Evolutionary conservation across 2,113 vertebrate species (phyloP).

Genomic region (Hydropotes inermis): DNA sequence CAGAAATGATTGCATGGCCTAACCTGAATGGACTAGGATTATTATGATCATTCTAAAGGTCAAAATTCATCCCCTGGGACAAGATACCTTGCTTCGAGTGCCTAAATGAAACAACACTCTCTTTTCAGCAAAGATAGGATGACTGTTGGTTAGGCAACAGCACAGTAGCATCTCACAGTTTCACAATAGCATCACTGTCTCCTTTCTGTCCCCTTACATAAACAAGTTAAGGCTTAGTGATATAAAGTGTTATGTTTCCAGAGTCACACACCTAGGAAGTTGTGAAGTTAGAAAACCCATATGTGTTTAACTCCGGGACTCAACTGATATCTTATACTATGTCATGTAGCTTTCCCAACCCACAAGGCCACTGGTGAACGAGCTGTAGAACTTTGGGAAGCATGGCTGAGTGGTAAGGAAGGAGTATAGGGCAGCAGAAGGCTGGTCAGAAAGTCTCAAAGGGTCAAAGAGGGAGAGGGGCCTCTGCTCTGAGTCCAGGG

Average conservation of each 20-base stretch:
- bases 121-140: background rate
- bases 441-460: background rate
- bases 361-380: background rate
- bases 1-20: background rate
- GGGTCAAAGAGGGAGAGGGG: background rate
- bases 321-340: background rate
- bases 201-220: background rate
- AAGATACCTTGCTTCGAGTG: background rate
- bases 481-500: background rate
- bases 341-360: background rate
- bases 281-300: background rate
- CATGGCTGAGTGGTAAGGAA: background rate
- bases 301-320: background rate
- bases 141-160: background rate
- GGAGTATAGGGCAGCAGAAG: background rate
- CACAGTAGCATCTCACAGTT: background rate
- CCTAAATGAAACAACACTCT: background rate
- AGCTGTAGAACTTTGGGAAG: background rate
- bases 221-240: background rate
- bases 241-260: background rate
- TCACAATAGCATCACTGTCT: background rate
- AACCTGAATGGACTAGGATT: background rate
- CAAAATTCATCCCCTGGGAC: background rate
- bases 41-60: background rate
- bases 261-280: background rate